Percentiles rank a stretch among this genome's conserved stretches.
phyloP scores from a whole-genome alignment of 1,140 invertebrate species.

The Psilanteris sp. region DNA sequence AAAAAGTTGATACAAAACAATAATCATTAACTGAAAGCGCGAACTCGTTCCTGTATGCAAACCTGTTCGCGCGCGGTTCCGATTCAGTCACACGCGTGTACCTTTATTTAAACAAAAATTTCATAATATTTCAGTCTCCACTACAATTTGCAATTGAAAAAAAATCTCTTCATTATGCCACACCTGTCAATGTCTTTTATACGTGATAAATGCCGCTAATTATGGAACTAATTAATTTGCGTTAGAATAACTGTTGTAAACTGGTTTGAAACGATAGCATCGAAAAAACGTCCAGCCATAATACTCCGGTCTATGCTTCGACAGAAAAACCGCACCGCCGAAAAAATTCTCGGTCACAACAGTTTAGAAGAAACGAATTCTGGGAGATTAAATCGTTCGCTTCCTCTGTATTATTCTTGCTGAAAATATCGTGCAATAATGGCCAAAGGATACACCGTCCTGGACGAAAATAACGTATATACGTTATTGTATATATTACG shows the following conservation, averaged over 20 bases:
- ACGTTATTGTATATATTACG: too few relatives aligned
- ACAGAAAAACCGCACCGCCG: slow-evolving; percentile 1
- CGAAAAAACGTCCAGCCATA: slow-evolving; percentile 17
- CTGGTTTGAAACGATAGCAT: slow-evolving; percentile 38
- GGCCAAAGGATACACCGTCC: too few relatives aligned
- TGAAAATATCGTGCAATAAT: slow-evolving; percentile 19
- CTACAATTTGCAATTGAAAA: slow-evolving; percentile 1
- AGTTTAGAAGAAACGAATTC: neutral
- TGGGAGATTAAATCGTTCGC: slow-evolving; percentile 1
- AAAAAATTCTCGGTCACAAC: slow-evolving; percentile 1
- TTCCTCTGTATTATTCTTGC: neutral
- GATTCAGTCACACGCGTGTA: slow-evolving; percentile 9
- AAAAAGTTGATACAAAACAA: too few relatives aligned
- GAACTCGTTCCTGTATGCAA: neutral
- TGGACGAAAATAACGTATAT: too few relatives aligned
- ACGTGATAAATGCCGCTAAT: slow-evolving; percentile 46
- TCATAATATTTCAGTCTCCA: slow-evolving; percentile 1
- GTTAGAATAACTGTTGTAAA: slow-evolving; percentile 56
- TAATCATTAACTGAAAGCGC: too few relatives aligned
- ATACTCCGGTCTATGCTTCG: neutral
- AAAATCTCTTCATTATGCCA: slow-evolving; percentile 38
- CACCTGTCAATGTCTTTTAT: slow-evolving; percentile 46
- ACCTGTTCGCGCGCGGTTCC: neutral
- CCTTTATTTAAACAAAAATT: slow-evolving; percentile 33
- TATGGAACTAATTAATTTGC: slow-evolving; percentile 59